Evolutionary conservation across 2,888 invertebrate genomes (phyloP), one percentile per base, ranked within the genome.

Genomic region (Cheilosia vernalis): DNA sequence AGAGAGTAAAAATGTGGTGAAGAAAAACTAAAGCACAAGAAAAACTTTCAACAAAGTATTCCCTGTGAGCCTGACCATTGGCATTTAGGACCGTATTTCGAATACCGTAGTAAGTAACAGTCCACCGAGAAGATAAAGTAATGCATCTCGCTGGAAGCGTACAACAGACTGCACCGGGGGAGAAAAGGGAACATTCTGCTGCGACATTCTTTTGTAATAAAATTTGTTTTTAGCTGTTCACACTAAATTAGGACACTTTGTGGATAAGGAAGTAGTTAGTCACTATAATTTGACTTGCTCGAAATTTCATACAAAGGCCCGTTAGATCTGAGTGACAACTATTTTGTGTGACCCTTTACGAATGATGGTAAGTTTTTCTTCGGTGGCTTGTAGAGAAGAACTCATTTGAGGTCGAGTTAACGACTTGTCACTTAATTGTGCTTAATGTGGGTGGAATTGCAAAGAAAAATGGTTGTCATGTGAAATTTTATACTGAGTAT

Each of bases 1-100:
- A 24, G 72, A 72, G 72, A 66, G 56, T 72, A 64, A 72, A 61
- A 72, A 66, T 78, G 70, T 30, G 63, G 63, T 64, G 44, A 56
- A 33, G 27, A 53, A 33, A 56, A 33, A 44, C 30, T 24, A 15
- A n/a, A 27, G 42, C 40, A 13, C 27, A 24, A 53, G 53, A 33
- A 47, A 63, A 33, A 64, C 33, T 64, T 69, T 56, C 37, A 1
- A 33, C 56, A 64, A 47, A 56, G 60, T 56, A 64, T 63, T 64
- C 56, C 42, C 60, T 72, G 51, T 64, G 44, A 19, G 53, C 33
- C 74, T 55, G 55, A 47, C 47, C 21, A 37, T 33, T 19, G 55
- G 55, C 55, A 55, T n/a, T 9, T 40, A 60, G 60, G 19, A 58
- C 37, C 19, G 58, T 17, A 58, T 53, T 27, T 21, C 15, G 33